Conservation (phyloP, 2,797 vertebrate genomes). For the Micromesistius poutassou region DNA sequence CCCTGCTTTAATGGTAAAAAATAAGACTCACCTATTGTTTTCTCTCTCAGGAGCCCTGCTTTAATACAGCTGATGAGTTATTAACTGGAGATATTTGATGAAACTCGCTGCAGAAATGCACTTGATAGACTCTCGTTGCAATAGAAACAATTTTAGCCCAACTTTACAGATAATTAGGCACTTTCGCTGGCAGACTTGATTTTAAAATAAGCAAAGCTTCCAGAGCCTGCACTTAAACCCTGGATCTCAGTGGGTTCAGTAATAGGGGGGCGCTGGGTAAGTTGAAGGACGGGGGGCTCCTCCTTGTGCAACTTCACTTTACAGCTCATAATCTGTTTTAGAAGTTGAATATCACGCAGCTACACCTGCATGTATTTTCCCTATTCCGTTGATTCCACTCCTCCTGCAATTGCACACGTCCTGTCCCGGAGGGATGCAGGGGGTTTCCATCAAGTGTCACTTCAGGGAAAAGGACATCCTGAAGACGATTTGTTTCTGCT, state of each 20-base stretch:
- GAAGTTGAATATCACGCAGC: conserved; percentile 6
- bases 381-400: not conserved
- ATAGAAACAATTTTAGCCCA: conserved; percentile 70
- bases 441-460: conserved; percentile 13
- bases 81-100: conserved; percentile 65
- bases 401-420: not conserved
- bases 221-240: conserved; percentile 32
- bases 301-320: conserved; percentile 13
- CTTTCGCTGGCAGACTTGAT: conserved; percentile 64
- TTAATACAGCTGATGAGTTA: conserved; percentile 63
- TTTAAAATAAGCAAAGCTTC: conserved; percentile 54
- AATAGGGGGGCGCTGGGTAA: conserved; percentile 13
- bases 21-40: not conserved
- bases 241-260: conserved; percentile 19
- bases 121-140: conserved; percentile 61
- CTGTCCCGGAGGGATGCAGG: not conserved
- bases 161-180: conserved; percentile 73
- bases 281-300: conserved; percentile 1
- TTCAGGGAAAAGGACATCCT: not conserved
- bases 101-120: conserved; percentile 56
- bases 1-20: conserved; percentile 6
- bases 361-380: conserved; percentile 1
- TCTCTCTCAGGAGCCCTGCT: conserved; percentile 14
- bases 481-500: not conserved
- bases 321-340: conserved; percentile 20